phyloP scores from a whole-genome alignment of 2,888 invertebrate species.

The Choreutis nemorana region DNA sequence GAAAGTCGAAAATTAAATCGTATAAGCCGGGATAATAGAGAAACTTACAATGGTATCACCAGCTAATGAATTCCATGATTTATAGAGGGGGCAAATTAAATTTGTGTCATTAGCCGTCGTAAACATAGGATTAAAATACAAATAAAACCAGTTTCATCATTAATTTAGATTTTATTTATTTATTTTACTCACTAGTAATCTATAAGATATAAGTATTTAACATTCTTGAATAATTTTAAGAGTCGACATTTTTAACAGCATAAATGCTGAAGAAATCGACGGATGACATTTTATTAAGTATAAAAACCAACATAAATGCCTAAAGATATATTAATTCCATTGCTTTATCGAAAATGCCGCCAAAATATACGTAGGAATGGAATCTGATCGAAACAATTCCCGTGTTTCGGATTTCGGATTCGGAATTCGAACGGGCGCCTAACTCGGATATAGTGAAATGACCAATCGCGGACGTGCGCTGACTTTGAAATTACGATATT shows the following conservation, averaged over 20 bases:
- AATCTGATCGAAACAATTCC: slow-evolving; percentile 46
- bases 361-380: slow-evolving; percentile 27
- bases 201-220: too few species aligned
- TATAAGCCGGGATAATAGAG: slow-evolving; percentile 50
- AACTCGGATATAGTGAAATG: slow-evolving; percentile 61
- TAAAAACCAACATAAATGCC: too few species aligned
- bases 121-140: slow-evolving; percentile 19
- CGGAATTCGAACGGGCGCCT: slow-evolving; percentile 44
- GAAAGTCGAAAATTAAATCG: slow-evolving; percentile 57
- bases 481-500: slow-evolving; percentile 34
- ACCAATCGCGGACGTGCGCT: slow-evolving; percentile 55
- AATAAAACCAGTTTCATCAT: too few species aligned
- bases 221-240: too few species aligned
- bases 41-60: slow-evolving; percentile 31
- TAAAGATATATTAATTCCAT: slow-evolving; percentile 16
- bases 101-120: slow-evolving; percentile 16
- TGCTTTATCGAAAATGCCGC: slow-evolving; percentile 21
- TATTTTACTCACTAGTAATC: too few species aligned
- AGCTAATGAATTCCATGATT: too few species aligned
- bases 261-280: too few species aligned
- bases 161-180: too few species aligned
- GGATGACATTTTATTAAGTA: too few species aligned
- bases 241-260: too few species aligned
- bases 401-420: slow-evolving; percentile 51
- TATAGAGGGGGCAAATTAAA: slow-evolving; percentile 21